phyloP scores from a whole-genome alignment of 2,797 vertebrate species.

The Anas bahamensis region DNA sequence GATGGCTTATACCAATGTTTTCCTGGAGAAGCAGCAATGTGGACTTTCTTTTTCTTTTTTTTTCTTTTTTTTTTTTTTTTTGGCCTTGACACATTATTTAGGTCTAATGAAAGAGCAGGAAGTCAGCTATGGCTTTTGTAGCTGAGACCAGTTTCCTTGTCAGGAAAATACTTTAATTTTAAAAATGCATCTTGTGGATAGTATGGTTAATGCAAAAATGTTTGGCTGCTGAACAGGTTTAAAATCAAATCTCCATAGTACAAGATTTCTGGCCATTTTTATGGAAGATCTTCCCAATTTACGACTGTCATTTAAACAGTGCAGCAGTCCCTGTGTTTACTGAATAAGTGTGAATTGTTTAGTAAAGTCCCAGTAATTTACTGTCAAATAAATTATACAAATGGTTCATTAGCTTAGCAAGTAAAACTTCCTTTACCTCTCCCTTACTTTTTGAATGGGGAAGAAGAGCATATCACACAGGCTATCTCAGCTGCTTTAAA shows the following conservation, averaged over 20 bases:
- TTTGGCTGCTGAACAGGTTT: not conserved
- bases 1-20: not conserved
- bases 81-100: not conserved
- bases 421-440: not conserved
- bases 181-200: not conserved
- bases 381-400: not conserved
- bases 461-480: not conserved
- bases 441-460: not conserved
- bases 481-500: not conserved
- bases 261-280: not conserved
- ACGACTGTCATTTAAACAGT: not conserved
- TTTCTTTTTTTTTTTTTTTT: not conserved
- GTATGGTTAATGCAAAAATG: not conserved
- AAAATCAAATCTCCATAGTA: not conserved
- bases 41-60: not conserved
- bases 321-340: not conserved
- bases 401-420: not conserved
- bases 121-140: not conserved
- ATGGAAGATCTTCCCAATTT: not conserved
- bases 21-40: not conserved
- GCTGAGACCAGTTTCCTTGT: not conserved
- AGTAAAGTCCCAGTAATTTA: not conserved
- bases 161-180: not conserved
- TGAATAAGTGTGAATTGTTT: not conserved
- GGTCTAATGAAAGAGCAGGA: slow-evolving; percentile 13